phyloP scores from a whole-genome alignment of 1,140 invertebrate genomes.

The Eubasilissa regina region DNA sequence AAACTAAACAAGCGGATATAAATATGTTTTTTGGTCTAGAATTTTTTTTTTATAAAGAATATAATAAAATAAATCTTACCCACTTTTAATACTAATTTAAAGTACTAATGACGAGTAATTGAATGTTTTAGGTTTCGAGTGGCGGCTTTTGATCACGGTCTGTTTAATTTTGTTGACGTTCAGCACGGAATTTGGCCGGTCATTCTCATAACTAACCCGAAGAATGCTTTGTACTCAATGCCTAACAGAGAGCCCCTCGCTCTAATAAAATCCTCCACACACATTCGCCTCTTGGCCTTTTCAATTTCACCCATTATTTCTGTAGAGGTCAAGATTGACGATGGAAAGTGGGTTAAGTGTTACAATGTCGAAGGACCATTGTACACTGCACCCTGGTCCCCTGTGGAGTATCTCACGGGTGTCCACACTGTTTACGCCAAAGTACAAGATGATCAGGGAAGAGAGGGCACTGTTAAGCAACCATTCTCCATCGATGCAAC shows the following conservation, averaged over 20 bases:
- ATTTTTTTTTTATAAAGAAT: too few relatives aligned
- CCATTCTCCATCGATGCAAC: slow-evolving; percentile 86
- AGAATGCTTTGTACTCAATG: slow-evolving; percentile 83
- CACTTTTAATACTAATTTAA: too few relatives aligned
- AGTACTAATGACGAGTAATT: neutral
- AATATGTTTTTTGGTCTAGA: too few relatives aligned
- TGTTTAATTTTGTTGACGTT: slow-evolving; percentile 91
- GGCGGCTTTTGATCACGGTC: slow-evolving; percentile 88
- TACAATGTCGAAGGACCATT: slow-evolving; percentile 78
- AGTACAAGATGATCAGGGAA: slow-evolving; percentile 76
- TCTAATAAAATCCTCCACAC: slow-evolving; percentile 80
- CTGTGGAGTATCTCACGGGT: slow-evolving; percentile 76
- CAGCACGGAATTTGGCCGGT: slow-evolving; percentile 86
- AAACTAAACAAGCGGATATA: too few relatives aligned
- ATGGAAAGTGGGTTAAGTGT: slow-evolving; percentile 77
- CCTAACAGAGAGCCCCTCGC: slow-evolving; percentile 82
- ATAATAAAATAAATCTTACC: too few relatives aligned
- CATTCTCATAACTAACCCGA: slow-evolving; percentile 91
- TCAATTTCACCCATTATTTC: slow-evolving; percentile 76
- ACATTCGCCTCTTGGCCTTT: slow-evolving; percentile 87
- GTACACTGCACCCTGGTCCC: slow-evolving; percentile 82
- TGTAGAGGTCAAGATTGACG: slow-evolving; percentile 80
- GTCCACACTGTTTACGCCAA: slow-evolving; percentile 80
- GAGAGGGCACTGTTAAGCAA: slow-evolving; percentile 75
- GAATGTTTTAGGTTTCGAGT: slow-evolving; percentile 80